Evolutionary conservation across 2,797 vertebrate genomes (phyloP), one percentile per base, ranked within the genome.

Genomic region (Poeciliopsis paucimaculata): DNA sequence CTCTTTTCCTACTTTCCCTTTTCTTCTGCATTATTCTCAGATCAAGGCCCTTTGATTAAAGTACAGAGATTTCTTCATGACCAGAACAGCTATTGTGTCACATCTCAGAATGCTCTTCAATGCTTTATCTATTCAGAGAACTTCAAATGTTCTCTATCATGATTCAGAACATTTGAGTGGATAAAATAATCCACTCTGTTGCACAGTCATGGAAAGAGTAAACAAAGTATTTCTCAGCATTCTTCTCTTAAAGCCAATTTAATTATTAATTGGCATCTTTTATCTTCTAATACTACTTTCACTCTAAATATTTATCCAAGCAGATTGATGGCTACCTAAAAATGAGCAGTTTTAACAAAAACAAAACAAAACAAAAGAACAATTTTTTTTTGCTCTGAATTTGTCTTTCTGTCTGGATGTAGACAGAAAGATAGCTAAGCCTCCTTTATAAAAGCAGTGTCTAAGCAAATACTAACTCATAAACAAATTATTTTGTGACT

Each of bases 1-100:
- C 74, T 82, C 82, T 76, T 49, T 45, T 83, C 85, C 53, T 64
- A 18, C 82, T 77, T 79, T 90, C 41, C 83, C 74, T 84, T 75
- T 87, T 81, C 83, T 85, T 84, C 46, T 80, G 66, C 36, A 9
- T 23, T 49, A 64, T 85, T 86, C 85, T 73, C 71, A 73, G 12
- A 77, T 49, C 60, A 87, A 83, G 45, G 82, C 60, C 74, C 55
- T 86, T 36, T 62, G 68, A 82, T 86, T 85, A 10, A 4, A 82
- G 20, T 15, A 11, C 16, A 45, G 28, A 16, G 41, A 31, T 76
- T 71, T 81, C 34, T 82, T 86, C 53, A 84, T 80, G 72, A 79
- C 79, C 74, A 76, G 45, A 64, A 85, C 83, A 81, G 71, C 88
- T 49, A 71, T 49, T 72, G 23, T 18, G 28, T 31, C 13, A 34